phyloP scores from a whole-genome alignment of 2,888 invertebrate species.

The Oligia strigilis region DNA sequence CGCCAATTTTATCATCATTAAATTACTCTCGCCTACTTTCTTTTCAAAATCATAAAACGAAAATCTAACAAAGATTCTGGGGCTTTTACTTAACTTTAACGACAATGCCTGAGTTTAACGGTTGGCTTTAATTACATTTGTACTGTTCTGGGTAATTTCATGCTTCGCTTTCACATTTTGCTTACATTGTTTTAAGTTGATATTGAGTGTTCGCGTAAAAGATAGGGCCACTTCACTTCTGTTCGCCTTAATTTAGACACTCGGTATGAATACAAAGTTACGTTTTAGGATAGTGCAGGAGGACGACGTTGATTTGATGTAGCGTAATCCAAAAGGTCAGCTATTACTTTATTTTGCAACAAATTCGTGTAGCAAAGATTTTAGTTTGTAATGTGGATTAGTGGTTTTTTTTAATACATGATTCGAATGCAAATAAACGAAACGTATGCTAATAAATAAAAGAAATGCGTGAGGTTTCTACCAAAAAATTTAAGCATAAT shows the following conservation, averaged over 20 bases:
- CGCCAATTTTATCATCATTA: constrained; percentile 72
- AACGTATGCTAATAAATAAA: not conserved
- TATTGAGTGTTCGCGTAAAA: constrained; percentile 82
- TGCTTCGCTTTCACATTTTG: constrained; percentile 80
- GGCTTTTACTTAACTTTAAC: constrained; percentile 83
- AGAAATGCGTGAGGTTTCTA: no score
- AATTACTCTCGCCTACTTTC: constrained; percentile 75
- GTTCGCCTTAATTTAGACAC: constrained; percentile 78
- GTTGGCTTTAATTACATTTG: constrained; percentile 83
- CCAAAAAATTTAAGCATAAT: not conserved
- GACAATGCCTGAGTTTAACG: constrained; percentile 83
- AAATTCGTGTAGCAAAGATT: constrained; percentile 1
- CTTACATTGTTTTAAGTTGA: constrained; percentile 86
- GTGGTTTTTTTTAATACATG: not conserved
- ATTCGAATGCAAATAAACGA: not conserved
- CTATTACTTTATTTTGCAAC: constrained; percentile 39
- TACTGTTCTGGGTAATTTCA: constrained; percentile 82
- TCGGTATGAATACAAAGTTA: constrained; percentile 79
- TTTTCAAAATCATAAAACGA: constrained; percentile 75
- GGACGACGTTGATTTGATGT: constrained; percentile 51
- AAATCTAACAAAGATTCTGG: constrained; percentile 82
- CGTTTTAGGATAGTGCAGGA: constrained; percentile 40
- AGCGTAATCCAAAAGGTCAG: constrained; percentile 39
- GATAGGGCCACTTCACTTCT: constrained; percentile 79
- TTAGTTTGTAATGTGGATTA: not conserved